Percentiles rank a stretch among this genome's conserved stretches.
Conservation (phyloP, 2,797 vertebrate species). For the Crotalus adamanteus region DNA sequence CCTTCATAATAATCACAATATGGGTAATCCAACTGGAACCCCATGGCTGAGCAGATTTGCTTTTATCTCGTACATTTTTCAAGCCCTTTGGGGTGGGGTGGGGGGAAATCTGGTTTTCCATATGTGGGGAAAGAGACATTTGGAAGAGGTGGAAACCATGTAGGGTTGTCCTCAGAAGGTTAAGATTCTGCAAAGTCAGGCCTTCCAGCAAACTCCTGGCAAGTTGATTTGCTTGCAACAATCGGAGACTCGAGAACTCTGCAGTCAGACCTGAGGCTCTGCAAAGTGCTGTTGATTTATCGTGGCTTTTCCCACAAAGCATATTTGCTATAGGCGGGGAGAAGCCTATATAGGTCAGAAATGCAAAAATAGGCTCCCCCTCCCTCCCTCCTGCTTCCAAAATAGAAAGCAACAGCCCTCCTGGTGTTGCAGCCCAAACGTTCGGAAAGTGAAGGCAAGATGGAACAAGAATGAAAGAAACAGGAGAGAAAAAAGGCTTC, state of each 20-base stretch:
- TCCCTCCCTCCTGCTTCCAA: neutral
- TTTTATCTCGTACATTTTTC: accelerated
- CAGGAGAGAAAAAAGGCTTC: neutral
- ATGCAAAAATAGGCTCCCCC: neutral
- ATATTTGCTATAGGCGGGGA: conserved; percentile 18
- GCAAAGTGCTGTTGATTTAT: conserved; percentile 14
- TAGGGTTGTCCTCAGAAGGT: neutral
- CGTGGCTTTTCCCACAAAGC: conserved; percentile 16
- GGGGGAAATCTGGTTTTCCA: neutral
- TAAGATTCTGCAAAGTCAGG: neutral
- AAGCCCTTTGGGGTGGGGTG: neutral
- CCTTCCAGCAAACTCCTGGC: conserved; percentile 1
- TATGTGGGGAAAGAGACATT: neutral
- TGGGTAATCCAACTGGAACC: neutral
- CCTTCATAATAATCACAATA: neutral
- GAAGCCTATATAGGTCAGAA: conserved; percentile 37
- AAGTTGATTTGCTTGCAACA: neutral
- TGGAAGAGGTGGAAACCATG: neutral
- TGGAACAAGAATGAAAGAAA: too few relatives aligned
- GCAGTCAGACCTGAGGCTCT: neutral
- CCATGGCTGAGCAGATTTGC: accelerated
- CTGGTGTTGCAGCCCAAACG: conserved; percentile 23
- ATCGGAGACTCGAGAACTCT: neutral
- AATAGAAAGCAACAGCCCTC: conserved; percentile 40
- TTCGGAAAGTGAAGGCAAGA: neutral